These are phyloP conservation scores for Cephalopachus bancanus DNA, from an alignment of 2,797 vertebrate species.

Conservation along the genomic window DNA sequence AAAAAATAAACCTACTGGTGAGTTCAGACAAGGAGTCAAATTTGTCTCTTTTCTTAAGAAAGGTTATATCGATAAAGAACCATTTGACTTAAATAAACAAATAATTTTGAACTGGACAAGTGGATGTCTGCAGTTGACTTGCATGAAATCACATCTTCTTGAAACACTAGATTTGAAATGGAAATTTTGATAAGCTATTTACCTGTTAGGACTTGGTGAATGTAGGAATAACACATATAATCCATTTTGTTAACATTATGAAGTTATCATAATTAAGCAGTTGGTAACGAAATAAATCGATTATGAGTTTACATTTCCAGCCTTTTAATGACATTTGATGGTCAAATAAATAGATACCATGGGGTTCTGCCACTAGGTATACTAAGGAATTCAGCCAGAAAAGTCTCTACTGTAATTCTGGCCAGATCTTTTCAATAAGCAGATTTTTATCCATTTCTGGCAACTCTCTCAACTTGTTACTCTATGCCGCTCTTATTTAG, in stretches of 20 bases:
- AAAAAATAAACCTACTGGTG: background rate
- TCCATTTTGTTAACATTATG: conserved; percentile 63
- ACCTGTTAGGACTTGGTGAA: background rate
- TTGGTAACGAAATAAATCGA: conserved; percentile 71
- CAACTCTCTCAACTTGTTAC: background rate
- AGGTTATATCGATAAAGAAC: conserved; percentile 6
- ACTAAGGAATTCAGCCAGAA: background rate
- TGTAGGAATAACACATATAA: background rate
- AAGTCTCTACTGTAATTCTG: background rate
- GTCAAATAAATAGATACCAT: conserved; percentile 42
- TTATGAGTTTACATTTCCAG: conserved; percentile 48
- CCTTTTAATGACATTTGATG: conserved; percentile 46
- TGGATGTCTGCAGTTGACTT: background rate
- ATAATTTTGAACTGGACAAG: background rate
- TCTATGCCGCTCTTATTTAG: background rate
- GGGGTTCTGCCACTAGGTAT: background rate
- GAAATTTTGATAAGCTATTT: background rate
- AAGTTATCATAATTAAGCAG: conserved; percentile 65
- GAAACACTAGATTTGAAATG: background rate
- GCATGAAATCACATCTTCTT: background rate
- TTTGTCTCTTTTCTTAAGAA: background rate
- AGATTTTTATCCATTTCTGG: background rate
- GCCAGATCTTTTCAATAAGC: background rate
- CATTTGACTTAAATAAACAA: conserved; percentile 67
- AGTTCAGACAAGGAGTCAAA: background rate